These are phyloP conservation scores for Enteromius paludinosus DNA, from an alignment of 2,797 vertebrate genomes.

Conservation along the genomic window DNA sequence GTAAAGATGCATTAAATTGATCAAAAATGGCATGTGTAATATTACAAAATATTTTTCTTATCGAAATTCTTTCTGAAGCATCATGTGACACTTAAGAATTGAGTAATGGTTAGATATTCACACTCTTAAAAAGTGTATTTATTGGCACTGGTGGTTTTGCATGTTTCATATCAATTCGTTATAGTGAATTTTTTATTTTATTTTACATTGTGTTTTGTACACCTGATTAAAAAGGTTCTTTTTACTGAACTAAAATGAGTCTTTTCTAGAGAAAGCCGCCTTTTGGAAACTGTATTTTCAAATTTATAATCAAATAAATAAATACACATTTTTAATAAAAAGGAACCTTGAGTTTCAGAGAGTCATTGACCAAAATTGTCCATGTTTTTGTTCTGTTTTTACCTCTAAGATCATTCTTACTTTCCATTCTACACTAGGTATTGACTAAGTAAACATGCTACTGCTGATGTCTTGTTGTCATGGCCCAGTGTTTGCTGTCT, in stretches of 20 bases:
- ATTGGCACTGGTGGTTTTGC: not conserved
- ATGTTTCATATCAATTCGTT: not conserved
- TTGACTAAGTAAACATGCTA: conserved; percentile 56
- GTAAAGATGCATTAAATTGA: no score
- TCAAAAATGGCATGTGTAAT: not conserved
- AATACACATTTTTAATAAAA: not conserved
- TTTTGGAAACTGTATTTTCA: not conserved
- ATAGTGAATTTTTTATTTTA: not conserved
- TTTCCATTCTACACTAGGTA: conserved; percentile 12
- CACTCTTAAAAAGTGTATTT: not conserved
- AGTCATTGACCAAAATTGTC: not conserved
- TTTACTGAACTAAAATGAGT: not conserved
- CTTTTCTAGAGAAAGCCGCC: not conserved
- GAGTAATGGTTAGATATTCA: not conserved
- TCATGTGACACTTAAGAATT: not conserved
- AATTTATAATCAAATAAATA: not conserved
- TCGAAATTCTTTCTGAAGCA: no score
- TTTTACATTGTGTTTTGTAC: not conserved
- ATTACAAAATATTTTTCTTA: not conserved
- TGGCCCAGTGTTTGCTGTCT: conserved; percentile 56
- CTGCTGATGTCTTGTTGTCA: conserved; percentile 49
- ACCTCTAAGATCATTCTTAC: not conserved
- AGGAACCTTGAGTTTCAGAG: not conserved
- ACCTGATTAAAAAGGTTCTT: no score
- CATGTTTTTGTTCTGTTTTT: not conserved